These are phyloP conservation scores for Gymnogyps californianus DNA, from an alignment of 2,113 vertebrate genomes.

Conservation along the genomic window DNA sequence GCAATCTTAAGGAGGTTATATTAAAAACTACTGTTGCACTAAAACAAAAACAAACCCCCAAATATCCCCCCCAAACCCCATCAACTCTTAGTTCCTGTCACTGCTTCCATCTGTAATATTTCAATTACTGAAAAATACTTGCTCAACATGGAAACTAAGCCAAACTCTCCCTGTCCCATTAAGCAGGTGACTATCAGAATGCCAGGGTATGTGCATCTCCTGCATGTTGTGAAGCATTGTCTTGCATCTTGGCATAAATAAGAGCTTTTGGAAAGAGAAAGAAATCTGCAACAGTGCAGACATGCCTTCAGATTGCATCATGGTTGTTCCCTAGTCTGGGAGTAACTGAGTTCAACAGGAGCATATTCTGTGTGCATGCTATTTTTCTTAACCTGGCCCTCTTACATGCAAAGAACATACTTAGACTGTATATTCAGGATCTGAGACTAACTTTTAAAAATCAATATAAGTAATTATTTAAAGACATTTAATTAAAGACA, in stretches of 20 bases:
- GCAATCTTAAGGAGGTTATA: not conserved
- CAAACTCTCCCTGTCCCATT: not conserved
- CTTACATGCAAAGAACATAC: not conserved
- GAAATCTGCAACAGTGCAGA: not conserved
- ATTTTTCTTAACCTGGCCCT: not conserved
- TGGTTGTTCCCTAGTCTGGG: not conserved
- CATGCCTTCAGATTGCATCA: not conserved
- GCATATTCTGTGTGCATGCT: not conserved
- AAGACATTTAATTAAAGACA: not conserved
- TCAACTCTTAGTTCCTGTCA: not conserved
- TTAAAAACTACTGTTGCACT: not conserved
- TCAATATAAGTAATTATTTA: not conserved
- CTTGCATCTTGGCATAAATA: not conserved
- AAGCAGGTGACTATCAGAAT: not conserved
- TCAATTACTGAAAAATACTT: not conserved
- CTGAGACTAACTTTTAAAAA: not conserved
- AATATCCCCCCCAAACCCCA: not conserved
- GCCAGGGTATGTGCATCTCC: not conserved
- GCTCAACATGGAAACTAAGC: not conserved
- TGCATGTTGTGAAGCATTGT: not conserved
- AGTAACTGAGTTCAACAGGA: not conserved
- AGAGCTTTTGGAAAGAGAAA: not conserved
- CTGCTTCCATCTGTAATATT: not conserved
- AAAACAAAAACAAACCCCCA: not conserved
- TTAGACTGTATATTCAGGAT: not conserved